Evolutionary conservation across 2,797 vertebrate genomes (phyloP).

Genomic region (Notolepis coatsorum): DNA sequence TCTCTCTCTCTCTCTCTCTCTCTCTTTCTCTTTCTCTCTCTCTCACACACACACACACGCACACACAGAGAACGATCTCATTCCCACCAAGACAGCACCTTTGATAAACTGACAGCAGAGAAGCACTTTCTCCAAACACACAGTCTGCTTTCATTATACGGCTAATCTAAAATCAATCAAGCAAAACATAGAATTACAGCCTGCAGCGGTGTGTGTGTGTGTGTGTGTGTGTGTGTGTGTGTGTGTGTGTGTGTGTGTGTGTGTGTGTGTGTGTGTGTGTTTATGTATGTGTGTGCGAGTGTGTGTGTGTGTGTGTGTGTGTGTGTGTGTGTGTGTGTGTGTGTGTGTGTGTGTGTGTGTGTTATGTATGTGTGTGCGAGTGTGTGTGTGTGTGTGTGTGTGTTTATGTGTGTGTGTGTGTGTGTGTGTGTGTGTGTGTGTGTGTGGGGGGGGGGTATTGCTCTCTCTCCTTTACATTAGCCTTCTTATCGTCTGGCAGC

Average conservation of each 20-base stretch:
- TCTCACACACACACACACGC: background rate
- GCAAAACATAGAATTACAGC: conserved; percentile 71
- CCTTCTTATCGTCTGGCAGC: background rate
- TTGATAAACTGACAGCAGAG: conserved; percentile 75
- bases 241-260: background rate
- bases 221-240: background rate
- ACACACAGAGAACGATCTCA: conserved; percentile 57
- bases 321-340: background rate
- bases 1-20: too few relatives aligned
- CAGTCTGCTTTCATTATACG: conserved; percentile 84
- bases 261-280: conserved; percentile 14
- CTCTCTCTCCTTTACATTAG: conserved; percentile 25
- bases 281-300: background rate
- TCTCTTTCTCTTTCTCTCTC: too few relatives aligned
- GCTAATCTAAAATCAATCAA: conserved; percentile 85
- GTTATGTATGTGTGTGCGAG: too few relatives aligned
- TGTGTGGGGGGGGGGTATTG: background rate
- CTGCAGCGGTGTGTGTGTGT: conserved; percentile 28
- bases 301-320: background rate
- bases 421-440: background rate
- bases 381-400: too few relatives aligned
- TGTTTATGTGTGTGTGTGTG: background rate
- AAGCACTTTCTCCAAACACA: conserved; percentile 76
- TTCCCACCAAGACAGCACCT: conserved; percentile 61
- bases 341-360: too few relatives aligned